Conservation (phyloP, 2,888 invertebrate genomes). For the Alloplasta piceator region DNA sequence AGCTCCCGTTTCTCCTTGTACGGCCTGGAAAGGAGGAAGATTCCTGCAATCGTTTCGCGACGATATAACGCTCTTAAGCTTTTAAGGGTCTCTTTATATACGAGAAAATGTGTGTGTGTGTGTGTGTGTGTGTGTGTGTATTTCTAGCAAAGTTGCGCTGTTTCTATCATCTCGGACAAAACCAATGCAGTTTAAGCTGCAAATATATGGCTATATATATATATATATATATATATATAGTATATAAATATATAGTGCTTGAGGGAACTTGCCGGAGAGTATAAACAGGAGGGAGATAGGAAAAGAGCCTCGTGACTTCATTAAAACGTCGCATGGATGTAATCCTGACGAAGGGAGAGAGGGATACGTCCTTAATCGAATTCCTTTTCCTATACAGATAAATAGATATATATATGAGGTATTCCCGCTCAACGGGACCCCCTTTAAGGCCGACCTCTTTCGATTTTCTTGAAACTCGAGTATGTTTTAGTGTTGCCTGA, state of each 20-base stretch:
- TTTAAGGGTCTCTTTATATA: slow-evolving; percentile 43
- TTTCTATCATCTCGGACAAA: too few species aligned
- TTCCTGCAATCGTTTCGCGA: slow-evolving; percentile 20
- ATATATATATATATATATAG: too few species aligned
- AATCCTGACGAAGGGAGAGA: slow-evolving; percentile 35
- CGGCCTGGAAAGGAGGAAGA: slow-evolving; percentile 33
- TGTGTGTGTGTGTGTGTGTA: slow-evolving; percentile 5
- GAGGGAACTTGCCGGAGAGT: slow-evolving; percentile 3
- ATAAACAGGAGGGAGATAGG: slow-evolving; percentile 7
- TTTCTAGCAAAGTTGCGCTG: slow-evolving; percentile 15
- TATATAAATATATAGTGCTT: too few species aligned
- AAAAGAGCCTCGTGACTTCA: slow-evolving; percentile 58
- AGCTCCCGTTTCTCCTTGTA: slow-evolving; percentile 60
- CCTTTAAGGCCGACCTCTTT: too few species aligned
- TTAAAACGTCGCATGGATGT: slow-evolving; percentile 59
- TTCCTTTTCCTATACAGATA: too few species aligned
- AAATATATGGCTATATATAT: too few species aligned
- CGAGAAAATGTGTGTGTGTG: too few species aligned
- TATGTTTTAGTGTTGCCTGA: too few species aligned
- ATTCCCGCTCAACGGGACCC: too few species aligned
- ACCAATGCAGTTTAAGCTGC: too few species aligned
- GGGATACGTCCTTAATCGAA: slow-evolving; percentile 58
- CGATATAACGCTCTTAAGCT: slow-evolving; percentile 34
- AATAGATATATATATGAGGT: too few species aligned
- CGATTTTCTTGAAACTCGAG: too few species aligned